phyloP scores from a whole-genome alignment of 2,888 invertebrate genomes.

The Balanococcus diminutus region DNA sequence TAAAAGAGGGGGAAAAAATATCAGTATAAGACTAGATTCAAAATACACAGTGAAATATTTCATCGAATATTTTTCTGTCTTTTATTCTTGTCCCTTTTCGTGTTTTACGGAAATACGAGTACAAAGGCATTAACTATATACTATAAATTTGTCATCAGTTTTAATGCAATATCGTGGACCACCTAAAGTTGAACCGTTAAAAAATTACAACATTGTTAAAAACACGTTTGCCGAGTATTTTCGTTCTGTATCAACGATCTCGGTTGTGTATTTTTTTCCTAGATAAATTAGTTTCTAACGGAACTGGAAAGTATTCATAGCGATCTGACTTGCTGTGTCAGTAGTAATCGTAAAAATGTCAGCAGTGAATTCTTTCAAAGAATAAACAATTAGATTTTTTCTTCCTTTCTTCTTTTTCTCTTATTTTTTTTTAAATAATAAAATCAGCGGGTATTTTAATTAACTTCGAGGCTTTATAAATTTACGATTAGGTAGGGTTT shows the following conservation, averaged over 20 bases:
- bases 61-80: neutral
- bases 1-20: constrained; percentile 57
- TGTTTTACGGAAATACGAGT: neutral
- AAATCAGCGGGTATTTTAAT: neutral
- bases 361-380: neutral
- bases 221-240: constrained; percentile 8
- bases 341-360: neutral
- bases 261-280: neutral
- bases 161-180: neutral
- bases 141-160: constrained; percentile 4
- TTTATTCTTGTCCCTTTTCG: constrained; percentile 2
- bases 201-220: constrained; percentile 27
- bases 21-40: neutral
- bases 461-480: neutral
- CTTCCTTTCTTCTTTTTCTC: neutral
- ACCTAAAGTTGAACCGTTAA: constrained; percentile 6
- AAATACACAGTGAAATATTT: neutral
- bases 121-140: neutral
- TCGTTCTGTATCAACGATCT: neutral
- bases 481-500: neutral
- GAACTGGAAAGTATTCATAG: neutral
- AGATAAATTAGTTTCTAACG: neutral
- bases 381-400: constrained; percentile 12
- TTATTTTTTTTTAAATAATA: neutral
- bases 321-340: neutral